phyloP scores from a whole-genome alignment of 2,113 vertebrate species.

The Hippocampus abdominalis region DNA sequence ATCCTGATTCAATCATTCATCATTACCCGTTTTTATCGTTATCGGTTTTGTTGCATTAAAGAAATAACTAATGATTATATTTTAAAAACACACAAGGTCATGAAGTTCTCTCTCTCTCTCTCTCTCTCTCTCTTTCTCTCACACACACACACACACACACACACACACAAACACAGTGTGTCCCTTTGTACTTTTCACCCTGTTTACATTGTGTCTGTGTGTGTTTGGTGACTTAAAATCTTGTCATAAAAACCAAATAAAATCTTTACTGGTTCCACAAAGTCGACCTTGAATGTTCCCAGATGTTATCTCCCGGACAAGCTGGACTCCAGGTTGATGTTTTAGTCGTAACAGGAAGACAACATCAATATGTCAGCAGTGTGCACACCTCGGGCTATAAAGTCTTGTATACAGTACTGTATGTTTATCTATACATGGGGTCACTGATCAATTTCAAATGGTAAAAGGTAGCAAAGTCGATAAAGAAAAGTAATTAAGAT shows the following conservation, averaged over 20 bases:
- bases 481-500: not conserved
- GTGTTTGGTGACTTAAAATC: not conserved
- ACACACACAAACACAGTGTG: not conserved
- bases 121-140: not conserved
- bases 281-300: not conserved
- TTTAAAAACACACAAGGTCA: not conserved
- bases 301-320: not conserved
- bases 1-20: not conserved
- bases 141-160: not conserved
- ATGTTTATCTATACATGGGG: not conserved
- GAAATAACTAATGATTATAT: not conserved
- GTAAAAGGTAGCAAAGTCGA: not conserved
- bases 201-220: not conserved
- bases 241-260: slow-evolving; percentile 1
- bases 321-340: not conserved
- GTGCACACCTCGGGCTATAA: not conserved
- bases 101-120: not conserved
- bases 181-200: not conserved
- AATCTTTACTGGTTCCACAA: not conserved
- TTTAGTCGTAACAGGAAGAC: not conserved
- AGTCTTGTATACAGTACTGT: not conserved
- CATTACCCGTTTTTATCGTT: not conserved
- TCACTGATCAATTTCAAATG: not conserved
- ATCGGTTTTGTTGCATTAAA: not conserved
- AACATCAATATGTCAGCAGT: not conserved